Conservation (phyloP, 2,888 invertebrate species). For the Anorthoa munda region DNA sequence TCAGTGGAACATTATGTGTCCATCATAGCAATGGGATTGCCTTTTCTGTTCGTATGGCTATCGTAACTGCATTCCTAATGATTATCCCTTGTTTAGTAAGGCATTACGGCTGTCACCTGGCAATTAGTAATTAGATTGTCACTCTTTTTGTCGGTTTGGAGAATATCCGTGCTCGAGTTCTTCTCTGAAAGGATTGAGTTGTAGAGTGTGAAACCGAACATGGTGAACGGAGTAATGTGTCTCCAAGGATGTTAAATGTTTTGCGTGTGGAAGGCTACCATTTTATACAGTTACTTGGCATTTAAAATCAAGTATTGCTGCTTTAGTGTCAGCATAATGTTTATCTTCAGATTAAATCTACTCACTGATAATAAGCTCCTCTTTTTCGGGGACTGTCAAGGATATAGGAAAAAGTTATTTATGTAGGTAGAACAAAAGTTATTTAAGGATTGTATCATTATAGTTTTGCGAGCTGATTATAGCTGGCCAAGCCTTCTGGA, state of each 20-base stretch:
- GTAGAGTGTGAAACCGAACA: neutral
- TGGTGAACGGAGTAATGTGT: slow-evolving; percentile 8
- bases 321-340: neutral
- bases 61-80: slow-evolving; percentile 73
- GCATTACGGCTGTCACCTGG: slow-evolving; percentile 44
- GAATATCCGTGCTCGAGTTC: slow-evolving; percentile 19
- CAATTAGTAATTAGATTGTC: slow-evolving; percentile 61
- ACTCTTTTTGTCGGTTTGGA: slow-evolving; percentile 38
- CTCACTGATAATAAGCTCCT: neutral
- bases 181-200: slow-evolving; percentile 18
- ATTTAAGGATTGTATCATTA: neutral
- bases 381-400: neutral
- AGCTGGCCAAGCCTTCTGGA: neutral
- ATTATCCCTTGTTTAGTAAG: slow-evolving; percentile 71
- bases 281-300: neutral
- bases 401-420: no score
- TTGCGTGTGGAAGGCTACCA: neutral
- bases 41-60: slow-evolving; percentile 69
- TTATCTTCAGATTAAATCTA: neutral
- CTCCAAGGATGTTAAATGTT: neutral
- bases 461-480: neutral
- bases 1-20: slow-evolving; percentile 69
- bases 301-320: neutral
- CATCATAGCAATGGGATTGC: slow-evolving; percentile 76
- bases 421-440: neutral